A percentile compares a stretch with the other conserved stretches of the same genome.
phyloP scores from a whole-genome alignment of 1,140 invertebrate species.

The Diachasmimorpha longicaudata region DNA sequence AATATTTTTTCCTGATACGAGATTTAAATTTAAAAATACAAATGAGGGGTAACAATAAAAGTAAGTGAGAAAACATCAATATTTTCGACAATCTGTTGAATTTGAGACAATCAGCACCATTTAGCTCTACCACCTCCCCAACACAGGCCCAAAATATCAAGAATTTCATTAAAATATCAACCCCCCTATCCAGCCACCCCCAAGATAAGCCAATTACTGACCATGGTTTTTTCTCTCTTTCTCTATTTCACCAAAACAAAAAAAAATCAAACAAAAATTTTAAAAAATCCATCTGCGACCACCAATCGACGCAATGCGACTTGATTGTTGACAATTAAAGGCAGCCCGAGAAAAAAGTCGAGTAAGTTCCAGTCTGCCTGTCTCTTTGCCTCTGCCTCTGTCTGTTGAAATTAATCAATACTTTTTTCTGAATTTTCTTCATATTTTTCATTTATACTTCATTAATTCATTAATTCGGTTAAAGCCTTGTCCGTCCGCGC shows the following conservation, averaged over 20 bases:
- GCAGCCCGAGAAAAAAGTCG: conserved; percentile 63
- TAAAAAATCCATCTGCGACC: conserved; percentile 48
- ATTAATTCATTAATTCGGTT: conserved; percentile 29
- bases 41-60: too few relatives aligned
- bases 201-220: conserved; percentile 47
- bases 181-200: background rate
- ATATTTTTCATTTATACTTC: conserved; percentile 1
- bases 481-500: conserved; percentile 23
- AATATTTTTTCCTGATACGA: background rate
- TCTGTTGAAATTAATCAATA: conserved; percentile 17
- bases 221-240: conserved; percentile 53
- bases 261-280: conserved; percentile 48
- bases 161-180: conserved; percentile 10
- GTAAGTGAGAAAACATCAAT: too few relatives aligned
- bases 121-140: background rate
- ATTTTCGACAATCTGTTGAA: background rate
- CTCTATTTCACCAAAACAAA: conserved; percentile 36
- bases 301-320: conserved; percentile 55
- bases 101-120: background rate
- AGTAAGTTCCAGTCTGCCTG: conserved; percentile 53
- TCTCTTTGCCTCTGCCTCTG: conserved; percentile 17
- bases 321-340: conserved; percentile 57
- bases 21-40: background rate
- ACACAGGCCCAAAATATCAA: background rate
- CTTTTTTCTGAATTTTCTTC: conserved; percentile 11